Evolutionary conservation across 2,888 invertebrate genomes (phyloP).

Genomic region (Brenthis daphne): DNA sequence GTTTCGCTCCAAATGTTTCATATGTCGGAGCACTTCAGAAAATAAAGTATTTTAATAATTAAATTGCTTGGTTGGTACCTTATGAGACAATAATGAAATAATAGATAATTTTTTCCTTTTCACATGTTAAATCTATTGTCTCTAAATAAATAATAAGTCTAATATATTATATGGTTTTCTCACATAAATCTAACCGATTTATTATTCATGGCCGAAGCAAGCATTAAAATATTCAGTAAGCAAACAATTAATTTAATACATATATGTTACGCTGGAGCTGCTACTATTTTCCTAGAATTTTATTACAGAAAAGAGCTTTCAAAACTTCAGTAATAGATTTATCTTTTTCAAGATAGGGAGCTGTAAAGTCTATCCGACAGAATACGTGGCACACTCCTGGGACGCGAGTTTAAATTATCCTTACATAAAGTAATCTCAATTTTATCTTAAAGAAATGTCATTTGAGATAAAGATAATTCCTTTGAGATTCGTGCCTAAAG

Average conservation of each 20-base stretch:
- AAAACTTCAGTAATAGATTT: constrained; percentile 1
- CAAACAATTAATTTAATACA: constrained; percentile 18
- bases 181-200: neutral
- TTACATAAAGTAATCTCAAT: constrained; percentile 1
- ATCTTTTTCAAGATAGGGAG: constrained; percentile 8
- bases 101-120: neutral
- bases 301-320: constrained; percentile 2
- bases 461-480: neutral
- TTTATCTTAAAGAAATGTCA: constrained; percentile 15
- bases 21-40: too few relatives aligned
- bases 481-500: neutral
- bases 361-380: constrained; percentile 6
- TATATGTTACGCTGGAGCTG: neutral
- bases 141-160: too few relatives aligned
- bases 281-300: neutral
- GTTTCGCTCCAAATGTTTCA: too few relatives aligned
- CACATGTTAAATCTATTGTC: too few relatives aligned
- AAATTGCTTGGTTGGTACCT: too few relatives aligned
- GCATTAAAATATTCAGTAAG: constrained; percentile 12
- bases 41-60: too few relatives aligned
- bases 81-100: neutral
- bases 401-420: constrained; percentile 7
- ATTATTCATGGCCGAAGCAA: constrained; percentile 6
- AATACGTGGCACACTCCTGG: constrained; percentile 2
- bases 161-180: too few relatives aligned